A percentile compares a stretch with the other conserved stretches of the same genome.
phyloP scores from a whole-genome alignment of 1,140 invertebrate genomes.

The Heterodera schachtii region DNA sequence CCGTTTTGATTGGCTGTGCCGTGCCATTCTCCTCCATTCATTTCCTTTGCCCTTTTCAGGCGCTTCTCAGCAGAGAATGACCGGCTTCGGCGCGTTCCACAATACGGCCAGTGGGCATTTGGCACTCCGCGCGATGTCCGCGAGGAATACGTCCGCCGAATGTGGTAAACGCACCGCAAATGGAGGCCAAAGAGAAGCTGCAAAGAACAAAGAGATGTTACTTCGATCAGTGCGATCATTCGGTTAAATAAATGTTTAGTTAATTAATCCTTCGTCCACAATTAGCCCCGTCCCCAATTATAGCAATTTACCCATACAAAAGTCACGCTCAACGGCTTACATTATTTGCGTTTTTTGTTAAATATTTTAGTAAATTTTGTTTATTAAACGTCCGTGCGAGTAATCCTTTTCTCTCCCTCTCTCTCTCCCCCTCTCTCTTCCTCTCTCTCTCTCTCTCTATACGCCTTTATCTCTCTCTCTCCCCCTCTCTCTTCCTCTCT shows the following conservation, averaged over 20 bases:
- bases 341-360: too few relatives aligned
- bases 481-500: background rate
- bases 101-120: slow-evolving; percentile 62
- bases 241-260: background rate
- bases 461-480: too few relatives aligned
- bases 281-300: too few relatives aligned
- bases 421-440: too few relatives aligned
- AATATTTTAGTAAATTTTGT: too few relatives aligned
- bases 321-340: background rate
- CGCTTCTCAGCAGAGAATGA: slow-evolving; percentile 62
- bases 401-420: too few relatives aligned
- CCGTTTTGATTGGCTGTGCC: too few relatives aligned
- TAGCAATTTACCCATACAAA: background rate
- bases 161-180: slow-evolving; percentile 52
- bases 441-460: background rate
- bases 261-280: background rate
- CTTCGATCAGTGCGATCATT: too few relatives aligned
- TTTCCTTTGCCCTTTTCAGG: slow-evolving; percentile 36
- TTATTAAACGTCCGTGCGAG: too few relatives aligned
- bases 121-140: slow-evolving; percentile 64
- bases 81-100: slow-evolving; percentile 65
- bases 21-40: too few relatives aligned
- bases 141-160: slow-evolving; percentile 62
- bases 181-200: background rate
- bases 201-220: background rate